Evolutionary conservation across 1,140 invertebrate genomes (phyloP), one percentile per base, ranked within the genome.

Genomic region (Bombus waltoni): DNA sequence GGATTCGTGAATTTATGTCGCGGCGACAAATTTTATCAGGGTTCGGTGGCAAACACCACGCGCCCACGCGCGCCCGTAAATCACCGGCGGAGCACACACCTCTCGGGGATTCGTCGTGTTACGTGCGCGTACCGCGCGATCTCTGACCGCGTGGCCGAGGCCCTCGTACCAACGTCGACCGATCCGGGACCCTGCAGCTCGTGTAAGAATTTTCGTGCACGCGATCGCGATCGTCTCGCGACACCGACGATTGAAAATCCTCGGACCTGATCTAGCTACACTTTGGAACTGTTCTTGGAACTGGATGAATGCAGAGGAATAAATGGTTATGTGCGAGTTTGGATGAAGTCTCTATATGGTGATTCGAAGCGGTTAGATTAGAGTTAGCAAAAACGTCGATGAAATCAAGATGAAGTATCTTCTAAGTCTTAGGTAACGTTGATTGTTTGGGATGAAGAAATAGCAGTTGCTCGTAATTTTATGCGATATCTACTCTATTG

Each of bases 21-120:
- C 89, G 87, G 88, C 92, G 94, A 94, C 95, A 94, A 95, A 95
- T 95, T 95, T 95, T 95, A 95, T 95, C 95, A 93, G 92, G 92
- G 91, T 94, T 94, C 95, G 91, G 95, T 95, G 94, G 95, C 95
- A 95, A 95, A 94, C 94, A 92, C 89, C 90, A 89, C 83, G 92
- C 95, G 94, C 95, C 94, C 92, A 95, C 94, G 92, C 93, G 86
- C 78, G 81, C 79, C 82, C 82, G 92, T 95, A 95, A 95, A 94
- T 94, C 94, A 94, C 92, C 25, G 75, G 3, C 76, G 82, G 53
- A 18, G 71, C 71, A 28, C 83, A 86, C 85, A 44, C 65, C 42
- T n/a, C 75, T 13, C 44, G 47, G 15, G 35, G 38, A n/a, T n/a
- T 25, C 38, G 47, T 59, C 57, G 47, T 59, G 75, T 59, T 77